Conservation (phyloP, 2,797 vertebrate species). For the Danio tinwini region DNA sequence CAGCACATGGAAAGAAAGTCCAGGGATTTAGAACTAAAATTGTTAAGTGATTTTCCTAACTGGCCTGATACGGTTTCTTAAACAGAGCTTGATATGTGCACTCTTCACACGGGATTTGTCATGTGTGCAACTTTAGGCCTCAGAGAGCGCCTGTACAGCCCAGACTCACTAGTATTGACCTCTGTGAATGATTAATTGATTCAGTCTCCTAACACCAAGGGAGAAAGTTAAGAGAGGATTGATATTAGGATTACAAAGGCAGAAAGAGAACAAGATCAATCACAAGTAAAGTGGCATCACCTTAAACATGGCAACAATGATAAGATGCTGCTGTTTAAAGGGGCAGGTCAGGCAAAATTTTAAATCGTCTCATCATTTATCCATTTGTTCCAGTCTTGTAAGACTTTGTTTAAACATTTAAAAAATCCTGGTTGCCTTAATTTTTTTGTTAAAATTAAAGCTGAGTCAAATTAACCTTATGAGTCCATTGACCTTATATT, state of each 20-base stretch:
- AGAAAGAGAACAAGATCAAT: constrained; percentile 28
- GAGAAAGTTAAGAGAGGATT: constrained; percentile 33
- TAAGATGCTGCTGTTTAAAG: neutral
- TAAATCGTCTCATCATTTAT: neutral
- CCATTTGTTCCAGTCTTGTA: neutral
- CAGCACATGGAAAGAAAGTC: neutral
- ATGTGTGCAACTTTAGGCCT: constrained; percentile 10
- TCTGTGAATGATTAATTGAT: constrained; percentile 70
- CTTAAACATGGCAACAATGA: neutral
- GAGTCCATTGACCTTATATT: no score
- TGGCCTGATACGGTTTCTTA: neutral
- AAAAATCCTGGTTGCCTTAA: no score
- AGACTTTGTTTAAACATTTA: no score
- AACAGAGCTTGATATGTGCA: constrained; percentile 11
- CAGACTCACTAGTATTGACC: constrained; percentile 55
- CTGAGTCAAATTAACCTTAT: no score
- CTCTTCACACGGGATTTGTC: constrained; percentile 13
- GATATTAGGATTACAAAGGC: constrained; percentile 22
- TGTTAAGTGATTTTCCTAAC: constrained; percentile 15
- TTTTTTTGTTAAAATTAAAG: no score
- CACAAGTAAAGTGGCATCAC: constrained; percentile 4
- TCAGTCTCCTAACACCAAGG: constrained; percentile 65
- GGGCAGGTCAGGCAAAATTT: neutral
- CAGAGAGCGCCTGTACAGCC: constrained; percentile 33
- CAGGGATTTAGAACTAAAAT: constrained; percentile 11